Evolutionary conservation across 2,797 vertebrate genomes (phyloP).

Genomic region (Pogonophryne albipinna): DNA sequence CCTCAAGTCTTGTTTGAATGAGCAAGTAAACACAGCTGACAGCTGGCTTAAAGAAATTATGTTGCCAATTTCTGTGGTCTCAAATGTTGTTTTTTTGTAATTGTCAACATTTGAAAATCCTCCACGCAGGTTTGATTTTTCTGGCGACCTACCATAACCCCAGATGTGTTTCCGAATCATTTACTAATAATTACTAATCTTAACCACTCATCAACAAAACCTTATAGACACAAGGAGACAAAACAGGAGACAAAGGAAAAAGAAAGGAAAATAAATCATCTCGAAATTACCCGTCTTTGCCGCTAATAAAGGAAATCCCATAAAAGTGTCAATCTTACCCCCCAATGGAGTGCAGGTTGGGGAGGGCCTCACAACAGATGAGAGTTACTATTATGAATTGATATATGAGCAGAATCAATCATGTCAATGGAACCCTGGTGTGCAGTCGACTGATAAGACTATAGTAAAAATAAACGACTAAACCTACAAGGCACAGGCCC

Average conservation of each 20-base stretch:
- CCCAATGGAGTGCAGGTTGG: conserved; percentile 5
- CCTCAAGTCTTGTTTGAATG: too few relatives aligned
- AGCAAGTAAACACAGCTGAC: too few relatives aligned
- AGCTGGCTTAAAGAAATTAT: too few relatives aligned
- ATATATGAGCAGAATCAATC: conserved; percentile 55
- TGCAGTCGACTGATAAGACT: conserved; percentile 65
- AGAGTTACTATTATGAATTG: conserved; percentile 43
- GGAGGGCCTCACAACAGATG: conserved; percentile 22
- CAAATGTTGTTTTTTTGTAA: too few relatives aligned
- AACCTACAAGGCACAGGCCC: conserved; percentile 23
- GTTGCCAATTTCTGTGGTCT: too few relatives aligned
- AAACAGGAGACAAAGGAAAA: conserved; percentile 6
- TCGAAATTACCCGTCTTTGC: conserved; percentile 22
- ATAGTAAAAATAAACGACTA: conserved; percentile 59
- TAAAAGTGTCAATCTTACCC: conserved; percentile 38
- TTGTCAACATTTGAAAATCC: too few relatives aligned
- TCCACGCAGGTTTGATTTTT: background rate
- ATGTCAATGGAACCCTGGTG: conserved; percentile 64
- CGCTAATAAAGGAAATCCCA: conserved; percentile 38
- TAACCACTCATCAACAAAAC: conserved; percentile 23
- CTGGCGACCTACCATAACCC: background rate
- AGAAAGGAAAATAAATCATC: background rate
- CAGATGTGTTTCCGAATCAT: background rate
- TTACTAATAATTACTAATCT: background rate
- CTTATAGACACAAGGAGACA: conserved; percentile 4